Evolutionary conservation across 2,113 vertebrate genomes (phyloP), one percentile per base, ranked within the genome.

Genomic region (Bos javanicus): DNA sequence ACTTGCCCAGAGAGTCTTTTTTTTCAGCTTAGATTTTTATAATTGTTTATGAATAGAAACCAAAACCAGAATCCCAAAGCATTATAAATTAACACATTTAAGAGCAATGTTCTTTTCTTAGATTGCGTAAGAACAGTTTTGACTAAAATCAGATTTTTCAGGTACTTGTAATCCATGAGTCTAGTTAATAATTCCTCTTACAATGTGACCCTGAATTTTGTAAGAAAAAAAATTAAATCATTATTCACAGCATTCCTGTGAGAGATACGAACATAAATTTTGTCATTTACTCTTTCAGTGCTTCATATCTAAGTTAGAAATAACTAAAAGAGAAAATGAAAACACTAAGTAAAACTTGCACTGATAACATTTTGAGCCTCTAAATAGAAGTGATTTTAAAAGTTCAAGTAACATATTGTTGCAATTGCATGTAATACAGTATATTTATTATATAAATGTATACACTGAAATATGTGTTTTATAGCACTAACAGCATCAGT

Each of bases 61-160:
- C 12, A 62, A 91, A 64, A 39, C 4, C 84, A 87, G 21, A 76
- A 43, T 46, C 2, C 46, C 6, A 71, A 94, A 93, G 23, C 19
- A 94, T 93, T 95, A 74, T 74, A 94, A 67, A 94, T 48, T 60
- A 82, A 89, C 82, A 91, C 17, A 89, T 23, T 52, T 88, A 91
- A 89, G 13, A 13, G 28, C 30, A 91, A 46, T 16, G 3, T 52
- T 96, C 48, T 95, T n/a, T 94, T 82, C 62, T 92, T 80, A 92
- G 46, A 48, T n/a, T 46, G 60, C 25, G 48, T 14, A 87, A 94
- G 25, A 71, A 91, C 30, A 91, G 46, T 57, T 95, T 81, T 74
- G 52, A 94, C 6, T 87, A 62, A 93, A 89, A 95, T 97, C 36
- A 78, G 9, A 87, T 71, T 64, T 60, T 11, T 93, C 71, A 80